A percentile compares a stretch with the other conserved stretches of the same genome.
These are phyloP conservation scores for Abscondita cerata DNA, from an alignment of 2,888 invertebrate species.

Conservation along the genomic window DNA sequence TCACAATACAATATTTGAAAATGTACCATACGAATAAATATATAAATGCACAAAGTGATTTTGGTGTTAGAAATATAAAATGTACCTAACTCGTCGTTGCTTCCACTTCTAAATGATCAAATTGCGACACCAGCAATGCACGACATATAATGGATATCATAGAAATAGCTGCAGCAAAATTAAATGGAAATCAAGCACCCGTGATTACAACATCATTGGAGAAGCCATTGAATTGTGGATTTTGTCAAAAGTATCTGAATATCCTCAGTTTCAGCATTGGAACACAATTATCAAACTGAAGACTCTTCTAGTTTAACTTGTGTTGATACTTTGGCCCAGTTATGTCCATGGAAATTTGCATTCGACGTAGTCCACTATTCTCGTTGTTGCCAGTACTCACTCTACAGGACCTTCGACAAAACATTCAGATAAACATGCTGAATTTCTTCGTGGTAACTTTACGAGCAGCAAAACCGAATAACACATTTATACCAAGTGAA, in stretches of 20 bases:
- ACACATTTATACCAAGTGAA: background rate
- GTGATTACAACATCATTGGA: background rate
- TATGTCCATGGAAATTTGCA: conserved; percentile 1
- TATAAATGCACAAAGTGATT: background rate
- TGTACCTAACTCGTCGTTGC: background rate
- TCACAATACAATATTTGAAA: too few relatives aligned
- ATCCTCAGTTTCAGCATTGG: background rate
- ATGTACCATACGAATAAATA: too few relatives aligned
- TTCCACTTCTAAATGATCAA: background rate
- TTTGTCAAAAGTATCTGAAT: background rate
- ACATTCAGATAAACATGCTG: background rate
- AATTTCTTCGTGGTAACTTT: background rate
- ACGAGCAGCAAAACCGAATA: background rate
- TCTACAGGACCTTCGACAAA: background rate
- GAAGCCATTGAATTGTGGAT: background rate
- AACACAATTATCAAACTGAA: background rate
- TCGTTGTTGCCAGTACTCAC: conserved; percentile 6
- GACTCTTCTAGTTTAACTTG: background rate
- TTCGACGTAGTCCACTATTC: conserved; percentile 8
- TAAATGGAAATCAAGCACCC: background rate
- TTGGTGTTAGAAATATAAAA: background rate
- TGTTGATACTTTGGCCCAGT: background rate
- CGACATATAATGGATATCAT: background rate
- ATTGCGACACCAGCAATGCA: background rate
- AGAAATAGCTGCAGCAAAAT: background rate